Evolutionary conservation across 2,797 vertebrate species (phyloP).

Genomic region (Thamnophis elegans): DNA sequence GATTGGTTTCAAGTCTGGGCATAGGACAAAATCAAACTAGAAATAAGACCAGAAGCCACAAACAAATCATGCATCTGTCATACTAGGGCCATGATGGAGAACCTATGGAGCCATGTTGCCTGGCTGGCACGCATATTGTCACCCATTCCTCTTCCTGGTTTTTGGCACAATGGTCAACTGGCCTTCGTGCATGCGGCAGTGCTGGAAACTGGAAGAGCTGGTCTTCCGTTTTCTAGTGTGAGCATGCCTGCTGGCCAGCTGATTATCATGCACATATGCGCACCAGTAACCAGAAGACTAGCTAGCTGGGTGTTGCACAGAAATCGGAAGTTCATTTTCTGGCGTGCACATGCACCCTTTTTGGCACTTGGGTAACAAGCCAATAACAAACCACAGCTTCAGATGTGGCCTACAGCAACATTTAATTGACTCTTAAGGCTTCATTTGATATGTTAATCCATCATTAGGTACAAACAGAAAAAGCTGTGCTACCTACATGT

Average conservation of each 20-base stretch:
- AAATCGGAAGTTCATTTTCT: no score
- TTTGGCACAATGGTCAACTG: no score
- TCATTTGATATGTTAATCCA: neutral
- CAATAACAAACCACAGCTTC: neutral
- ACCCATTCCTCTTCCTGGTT: no score
- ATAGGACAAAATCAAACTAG: neutral
- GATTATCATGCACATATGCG: accelerated
- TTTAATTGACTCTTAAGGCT: neutral
- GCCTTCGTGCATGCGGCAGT: no score
- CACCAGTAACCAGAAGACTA: no score
- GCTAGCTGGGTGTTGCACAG: no score
- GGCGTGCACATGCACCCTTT: no score
- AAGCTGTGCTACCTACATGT: neutral
- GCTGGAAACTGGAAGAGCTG: no score
- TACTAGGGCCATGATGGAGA: neutral
- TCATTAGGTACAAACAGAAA: neutral
- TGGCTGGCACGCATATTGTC: no score
- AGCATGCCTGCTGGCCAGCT: no score
- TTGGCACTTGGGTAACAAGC: neutral
- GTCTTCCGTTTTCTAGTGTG: no score
- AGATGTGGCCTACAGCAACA: neutral
- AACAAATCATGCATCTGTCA: neutral
- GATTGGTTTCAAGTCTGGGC: neutral
- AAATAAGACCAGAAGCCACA: neutral
- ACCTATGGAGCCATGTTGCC: no score